Base-by-base conservation (phyloP, 2,888 invertebrate genomes). In the Criorhina ranunculi region DNA sequence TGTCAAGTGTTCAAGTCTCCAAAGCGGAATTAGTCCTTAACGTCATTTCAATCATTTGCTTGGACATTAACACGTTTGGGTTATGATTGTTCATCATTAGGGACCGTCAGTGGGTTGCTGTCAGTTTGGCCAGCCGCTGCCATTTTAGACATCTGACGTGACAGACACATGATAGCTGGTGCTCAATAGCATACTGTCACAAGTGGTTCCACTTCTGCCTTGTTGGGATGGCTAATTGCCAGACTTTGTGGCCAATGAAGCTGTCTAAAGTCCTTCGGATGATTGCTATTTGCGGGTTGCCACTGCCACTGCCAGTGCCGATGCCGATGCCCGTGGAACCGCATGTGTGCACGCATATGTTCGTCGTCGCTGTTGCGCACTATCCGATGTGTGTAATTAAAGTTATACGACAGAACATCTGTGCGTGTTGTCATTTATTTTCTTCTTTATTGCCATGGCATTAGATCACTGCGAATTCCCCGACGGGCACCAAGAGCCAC, bases 51-150 rank as follows among this genome's bases (percentile, higher is more conserved):
- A 85, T 70, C 80, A 69, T 70, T 62, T 80, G 64, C 44, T 46
- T 66, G 64, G 80, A 75, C 85, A 75, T 85, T 85, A 85, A 85
- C 85, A 80, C 75, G 80, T 75, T 70, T 70, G 69, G 66, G 85
- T 85, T 85, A 85, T 80, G 85, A 85, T 76, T 85, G 75, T 55
- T 60, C 64, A 44, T 85, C 62, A 75, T 73, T 79, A 79, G 73
- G 60, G 69, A 70, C 44, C 46, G 60, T 51, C 73, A 73, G 75
- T 75, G 67, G 73, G 70, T 49, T 57, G 69, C 42, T 67, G 77
- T 67, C 62, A 62, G 24, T 42, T 62, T 9, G 17, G 31, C 24
- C 35, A 46, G 42, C 60, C 4, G 59, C 55, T 62, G 76, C 69
- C 51, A 64, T 76, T 55, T 81, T 12, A 51, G 62, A 69, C 62